Percentiles rank a stretch among this genome's conserved stretches.
phyloP scores from a whole-genome alignment of 2,888 invertebrate genomes.

The Cheilosia impressa region DNA sequence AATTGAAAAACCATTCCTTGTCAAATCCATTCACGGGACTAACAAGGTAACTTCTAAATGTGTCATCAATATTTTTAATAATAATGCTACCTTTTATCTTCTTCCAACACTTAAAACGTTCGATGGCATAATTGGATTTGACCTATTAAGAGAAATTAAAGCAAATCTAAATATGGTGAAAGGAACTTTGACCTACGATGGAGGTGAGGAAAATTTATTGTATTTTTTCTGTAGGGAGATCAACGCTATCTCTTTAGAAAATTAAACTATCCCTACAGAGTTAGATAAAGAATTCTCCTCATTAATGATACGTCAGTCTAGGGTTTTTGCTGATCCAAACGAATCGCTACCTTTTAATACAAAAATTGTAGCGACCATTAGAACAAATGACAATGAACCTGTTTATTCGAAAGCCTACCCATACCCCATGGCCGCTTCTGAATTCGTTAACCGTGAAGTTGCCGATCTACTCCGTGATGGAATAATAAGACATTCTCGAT shows the following conservation, averaged over 20 bases:
- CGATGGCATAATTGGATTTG: constrained; percentile 67
- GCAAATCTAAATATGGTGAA: constrained; percentile 51
- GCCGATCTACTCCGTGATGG: constrained; percentile 27
- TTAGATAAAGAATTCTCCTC: not conserved
- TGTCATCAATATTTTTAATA: constrained; percentile 48
- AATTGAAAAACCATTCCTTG: constrained; percentile 14
- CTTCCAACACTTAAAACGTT: constrained; percentile 52
- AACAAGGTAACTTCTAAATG: constrained; percentile 18
- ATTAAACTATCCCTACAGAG: not conserved
- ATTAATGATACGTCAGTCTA: not conserved
- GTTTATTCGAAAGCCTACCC: constrained; percentile 61
- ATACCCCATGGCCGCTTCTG: constrained; percentile 42
- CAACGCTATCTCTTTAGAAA: constrained; percentile 1
- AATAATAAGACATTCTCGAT: constrained; percentile 49
- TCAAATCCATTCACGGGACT: constrained; percentile 37
- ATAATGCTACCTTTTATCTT: constrained; percentile 60
- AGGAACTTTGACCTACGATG: constrained; percentile 32
- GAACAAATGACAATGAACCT: constrained; percentile 53
- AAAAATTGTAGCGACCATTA: constrained; percentile 49
- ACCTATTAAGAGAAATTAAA: constrained; percentile 45
- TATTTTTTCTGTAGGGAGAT: constrained; percentile 32
- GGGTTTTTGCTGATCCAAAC: constrained; percentile 36
- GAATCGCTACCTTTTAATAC: constrained; percentile 45
- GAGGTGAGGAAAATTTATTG: constrained; percentile 23
- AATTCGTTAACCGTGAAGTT: constrained; percentile 60